A percentile compares a stretch with the other conserved stretches of the same genome.
Evolutionary conservation across 1,140 invertebrate species (phyloP).

Genomic region (Trachymyrmex septentrionalis): DNA sequence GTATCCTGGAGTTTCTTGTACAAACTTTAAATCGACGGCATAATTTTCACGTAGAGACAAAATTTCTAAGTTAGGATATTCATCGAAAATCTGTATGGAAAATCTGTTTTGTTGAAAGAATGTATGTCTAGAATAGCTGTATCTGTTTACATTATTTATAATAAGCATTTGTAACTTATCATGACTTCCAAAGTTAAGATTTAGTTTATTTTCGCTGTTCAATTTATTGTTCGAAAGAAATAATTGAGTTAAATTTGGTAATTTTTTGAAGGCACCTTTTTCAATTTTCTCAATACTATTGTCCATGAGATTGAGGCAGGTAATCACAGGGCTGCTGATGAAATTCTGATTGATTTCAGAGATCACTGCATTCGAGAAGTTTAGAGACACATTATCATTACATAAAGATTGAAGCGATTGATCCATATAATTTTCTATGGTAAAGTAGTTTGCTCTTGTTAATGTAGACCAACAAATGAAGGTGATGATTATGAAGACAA

Average conservation of each 20-base stretch:
- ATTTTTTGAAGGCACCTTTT: neutral
- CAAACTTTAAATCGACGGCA: neutral
- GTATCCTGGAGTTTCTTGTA: too few species aligned
- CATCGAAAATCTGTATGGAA: neutral
- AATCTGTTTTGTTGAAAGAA: too few species aligned
- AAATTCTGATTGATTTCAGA: neutral
- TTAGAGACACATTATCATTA: neutral
- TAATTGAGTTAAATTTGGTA: neutral
- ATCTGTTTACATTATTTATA: neutral
- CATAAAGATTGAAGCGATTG: neutral
- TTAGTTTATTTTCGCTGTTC: fast-evolving
- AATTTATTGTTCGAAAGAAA: neutral
- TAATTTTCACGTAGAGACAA: neutral
- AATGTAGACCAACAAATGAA: neutral
- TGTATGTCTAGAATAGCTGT: neutral
- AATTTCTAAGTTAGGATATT: conserved; percentile 31
- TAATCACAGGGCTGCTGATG: conserved; percentile 2
- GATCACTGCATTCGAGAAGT: neutral
- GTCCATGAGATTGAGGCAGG: neutral
- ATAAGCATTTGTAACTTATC: neutral
- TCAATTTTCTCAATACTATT: neutral
- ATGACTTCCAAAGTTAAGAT: neutral
- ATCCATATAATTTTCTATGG: neutral
- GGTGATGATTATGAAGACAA: neutral
- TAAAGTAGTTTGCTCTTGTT: neutral